phyloP scores from a whole-genome alignment of 2,113 vertebrate genomes.

The Saguinus imperator region DNA sequence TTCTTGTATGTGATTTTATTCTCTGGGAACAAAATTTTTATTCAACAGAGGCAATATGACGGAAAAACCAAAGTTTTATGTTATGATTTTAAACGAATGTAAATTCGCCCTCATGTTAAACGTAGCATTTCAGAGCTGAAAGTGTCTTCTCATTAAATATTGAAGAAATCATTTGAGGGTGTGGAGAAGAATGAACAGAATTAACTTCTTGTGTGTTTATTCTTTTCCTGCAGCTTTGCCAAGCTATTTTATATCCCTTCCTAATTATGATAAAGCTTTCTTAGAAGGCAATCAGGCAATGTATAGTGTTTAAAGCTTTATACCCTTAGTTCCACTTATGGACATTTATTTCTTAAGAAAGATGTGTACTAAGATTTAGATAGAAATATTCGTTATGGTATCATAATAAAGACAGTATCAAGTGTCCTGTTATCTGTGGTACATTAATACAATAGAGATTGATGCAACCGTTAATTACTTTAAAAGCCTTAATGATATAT shows the following conservation, averaged over 20 bases:
- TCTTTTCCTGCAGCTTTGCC: background rate
- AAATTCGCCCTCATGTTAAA: constrained; percentile 30
- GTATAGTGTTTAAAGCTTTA: background rate
- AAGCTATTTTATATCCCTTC: background rate
- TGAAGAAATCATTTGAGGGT: background rate
- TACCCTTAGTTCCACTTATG: background rate
- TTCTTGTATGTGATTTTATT: background rate
- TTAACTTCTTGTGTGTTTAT: background rate
- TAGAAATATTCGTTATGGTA: background rate
- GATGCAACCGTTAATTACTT: background rate
- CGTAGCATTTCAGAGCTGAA: constrained; percentile 7
- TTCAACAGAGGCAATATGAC: background rate
- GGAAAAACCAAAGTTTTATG: constrained; percentile 3
- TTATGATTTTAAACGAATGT: constrained; percentile 37
- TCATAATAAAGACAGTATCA: background rate
- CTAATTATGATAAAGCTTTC: background rate
- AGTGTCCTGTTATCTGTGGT: background rate
- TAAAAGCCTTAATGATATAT: background rate
- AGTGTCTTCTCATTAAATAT: constrained; percentile 15
- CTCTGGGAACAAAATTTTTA: background rate
- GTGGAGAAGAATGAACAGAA: background rate
- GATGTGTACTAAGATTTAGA: background rate
- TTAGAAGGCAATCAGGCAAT: background rate
- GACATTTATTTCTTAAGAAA: background rate
- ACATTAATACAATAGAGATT: background rate